These are phyloP conservation scores for Manis javanica DNA, from an alignment of 2,797 vertebrate species.

Conservation along the genomic window DNA sequence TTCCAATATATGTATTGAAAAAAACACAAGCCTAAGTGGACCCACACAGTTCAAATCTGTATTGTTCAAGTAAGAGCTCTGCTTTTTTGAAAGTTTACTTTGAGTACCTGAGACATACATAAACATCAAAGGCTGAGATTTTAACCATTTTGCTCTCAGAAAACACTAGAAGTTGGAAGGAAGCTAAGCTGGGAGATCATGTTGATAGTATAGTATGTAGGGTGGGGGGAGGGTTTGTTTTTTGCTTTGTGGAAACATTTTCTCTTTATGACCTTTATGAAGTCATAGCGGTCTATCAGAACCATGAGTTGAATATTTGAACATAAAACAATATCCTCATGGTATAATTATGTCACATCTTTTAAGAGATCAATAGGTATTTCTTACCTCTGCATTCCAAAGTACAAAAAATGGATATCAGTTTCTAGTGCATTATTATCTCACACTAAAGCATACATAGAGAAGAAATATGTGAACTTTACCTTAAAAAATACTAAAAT, in stretches of 20 bases:
- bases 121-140: background rate
- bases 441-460: background rate
- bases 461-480: background rate
- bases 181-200: background rate
- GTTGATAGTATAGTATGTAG: background rate
- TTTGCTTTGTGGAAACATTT: background rate
- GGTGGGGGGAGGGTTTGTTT: background rate
- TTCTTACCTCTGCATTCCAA: background rate
- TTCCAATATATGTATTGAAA: no score
- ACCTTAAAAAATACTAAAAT: conserved; percentile 38
- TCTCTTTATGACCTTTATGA: background rate
- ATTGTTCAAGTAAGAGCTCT: no score
- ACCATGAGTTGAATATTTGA: background rate
- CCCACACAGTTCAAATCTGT: no score
- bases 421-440: background rate
- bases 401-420: background rate
- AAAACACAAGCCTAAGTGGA: no score
- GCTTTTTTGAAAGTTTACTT: conserved; percentile 28
- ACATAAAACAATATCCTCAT: conserved; percentile 7
- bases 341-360: background rate
- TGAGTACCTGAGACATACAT: background rate
- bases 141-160: conserved; percentile 41
- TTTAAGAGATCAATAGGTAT: background rate
- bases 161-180: conserved; percentile 5
- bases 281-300: background rate